phyloP scores from a whole-genome alignment of 1,140 invertebrate genomes.

The Phocides pigmalion region DNA sequence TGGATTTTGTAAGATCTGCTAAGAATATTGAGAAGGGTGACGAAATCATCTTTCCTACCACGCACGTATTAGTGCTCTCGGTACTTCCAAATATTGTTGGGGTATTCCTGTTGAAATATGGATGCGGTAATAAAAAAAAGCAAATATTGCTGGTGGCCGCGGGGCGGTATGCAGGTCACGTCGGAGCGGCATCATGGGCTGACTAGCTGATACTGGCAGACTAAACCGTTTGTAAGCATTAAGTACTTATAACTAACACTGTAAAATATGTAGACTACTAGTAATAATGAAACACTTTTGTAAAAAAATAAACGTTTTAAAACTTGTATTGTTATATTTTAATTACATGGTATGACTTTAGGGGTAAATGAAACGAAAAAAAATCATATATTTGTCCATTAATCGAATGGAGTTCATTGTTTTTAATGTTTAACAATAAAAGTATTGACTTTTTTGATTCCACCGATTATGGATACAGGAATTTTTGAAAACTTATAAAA shows the following conservation, averaged over 20 bases:
- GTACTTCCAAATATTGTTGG: constrained; percentile 76
- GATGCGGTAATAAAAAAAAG: constrained; percentile 79
- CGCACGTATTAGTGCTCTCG: constrained; percentile 75
- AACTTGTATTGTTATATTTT: no score
- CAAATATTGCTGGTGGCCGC: constrained; percentile 67
- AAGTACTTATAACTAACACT: constrained; percentile 43
- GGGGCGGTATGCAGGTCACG: constrained; percentile 63
- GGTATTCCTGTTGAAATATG: constrained; percentile 78
- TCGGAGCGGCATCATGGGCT: constrained; percentile 48
- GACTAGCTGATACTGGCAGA: constrained; percentile 46
- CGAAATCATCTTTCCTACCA: constrained; percentile 71
- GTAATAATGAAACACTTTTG: background rate
- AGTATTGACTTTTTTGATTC: no score
- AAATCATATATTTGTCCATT: no score
- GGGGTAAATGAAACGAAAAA: no score
- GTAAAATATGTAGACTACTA: no score
- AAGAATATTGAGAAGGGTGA: constrained; percentile 60
- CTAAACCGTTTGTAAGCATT: constrained; percentile 30
- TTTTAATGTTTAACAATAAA: no score
- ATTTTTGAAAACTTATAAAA: no score
- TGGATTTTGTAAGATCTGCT: constrained; percentile 42
- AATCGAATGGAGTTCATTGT: no score
- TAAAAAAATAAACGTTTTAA: no score
- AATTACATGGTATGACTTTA: no score
- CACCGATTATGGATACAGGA: no score